Evolutionary conservation across 2,888 invertebrate genomes (phyloP), one percentile per base, ranked within the genome.

Genomic region (Microplitis deprimator): DNA sequence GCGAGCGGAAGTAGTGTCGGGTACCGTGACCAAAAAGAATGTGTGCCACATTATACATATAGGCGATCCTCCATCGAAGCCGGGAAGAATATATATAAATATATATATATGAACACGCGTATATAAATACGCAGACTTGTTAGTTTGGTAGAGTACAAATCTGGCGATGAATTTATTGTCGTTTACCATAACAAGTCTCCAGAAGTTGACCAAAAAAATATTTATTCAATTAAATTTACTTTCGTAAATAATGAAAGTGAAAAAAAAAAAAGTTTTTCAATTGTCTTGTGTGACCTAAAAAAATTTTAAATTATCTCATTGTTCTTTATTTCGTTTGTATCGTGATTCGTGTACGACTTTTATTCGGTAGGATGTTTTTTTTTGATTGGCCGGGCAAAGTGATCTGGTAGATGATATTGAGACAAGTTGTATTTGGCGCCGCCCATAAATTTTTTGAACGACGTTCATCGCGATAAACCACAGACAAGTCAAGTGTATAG

Each of bases 21-120:
- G 83, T 82, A 86, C 86, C 86, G 86, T 87, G 86, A 87, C 86
- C 84, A 83, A 85, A 86, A 86, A 83, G 81, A 84, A 82, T 81
- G 80, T 81, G 77, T 78, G 80, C 79, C 79, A 81, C 82, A 81
- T 77, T 77, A 76, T 65, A 65, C 62, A 62, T 62, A 62, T n/a
- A 62, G 16, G n/a, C 62, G 16, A 17, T 17, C 7, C n/a, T 62
- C 13, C n/a, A 62, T 17, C 62, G 6, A 62, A 62, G 62, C 16
- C 17, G 6, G n/a, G 13, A n/a, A 72, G 50, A 29, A 60, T 68
- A 17, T 68, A 41, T 69, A 67, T 68, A 77, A 68, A 72, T 61
- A 13, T 50, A 59, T 68, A 67, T 29, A 50, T 50, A 50, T 50
- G 50, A 50, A 13, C 13, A 13, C 50, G 50, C 50, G 50, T 13